Percentiles rank a stretch among this genome's conserved stretches.
Conservation (phyloP, 2,888 invertebrate species). For the Pyralis farinalis region DNA sequence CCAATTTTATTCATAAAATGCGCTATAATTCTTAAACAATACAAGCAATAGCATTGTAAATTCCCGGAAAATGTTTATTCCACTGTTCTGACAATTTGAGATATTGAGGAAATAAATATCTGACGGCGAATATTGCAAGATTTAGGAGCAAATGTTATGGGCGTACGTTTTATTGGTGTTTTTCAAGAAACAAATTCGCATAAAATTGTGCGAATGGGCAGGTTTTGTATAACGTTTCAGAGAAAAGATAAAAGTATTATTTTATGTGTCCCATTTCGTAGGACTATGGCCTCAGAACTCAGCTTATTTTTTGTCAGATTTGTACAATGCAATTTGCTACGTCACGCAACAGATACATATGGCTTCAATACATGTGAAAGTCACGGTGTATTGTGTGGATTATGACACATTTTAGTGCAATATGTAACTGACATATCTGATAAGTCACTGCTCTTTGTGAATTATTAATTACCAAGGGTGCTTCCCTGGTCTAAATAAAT, state of each 20-base stretch:
- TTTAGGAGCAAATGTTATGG: conserved; percentile 1
- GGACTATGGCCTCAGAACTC: neutral
- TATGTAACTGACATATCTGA: conserved; percentile 11
- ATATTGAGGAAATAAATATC: conserved; percentile 2
- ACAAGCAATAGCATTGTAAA: too few species aligned
- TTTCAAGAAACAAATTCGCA: neutral
- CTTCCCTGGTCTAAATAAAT: neutral
- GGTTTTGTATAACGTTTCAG: neutral
- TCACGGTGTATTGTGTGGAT: conserved; percentile 21
- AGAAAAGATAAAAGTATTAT: neutral
- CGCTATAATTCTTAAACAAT: too few species aligned
- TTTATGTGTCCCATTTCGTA: neutral
- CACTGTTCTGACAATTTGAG: neutral
- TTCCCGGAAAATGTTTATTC: neutral
- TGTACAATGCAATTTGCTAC: conserved; percentile 23
- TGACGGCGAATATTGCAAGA: neutral
- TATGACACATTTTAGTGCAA: conserved; percentile 27
- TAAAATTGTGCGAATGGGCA: neutral
- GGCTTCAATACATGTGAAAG: conserved; percentile 11
- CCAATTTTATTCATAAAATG: too few species aligned
- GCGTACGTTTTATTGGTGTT: neutral
- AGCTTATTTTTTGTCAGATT: conserved; percentile 29
- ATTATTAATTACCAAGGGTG: conserved; percentile 1
- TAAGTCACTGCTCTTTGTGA: conserved; percentile 25
- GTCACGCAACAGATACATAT: conserved; percentile 21